These are phyloP conservation scores for Pseudomyrmex concolor DNA, from an alignment of 1,140 invertebrate species.

Conservation along the genomic window DNA sequence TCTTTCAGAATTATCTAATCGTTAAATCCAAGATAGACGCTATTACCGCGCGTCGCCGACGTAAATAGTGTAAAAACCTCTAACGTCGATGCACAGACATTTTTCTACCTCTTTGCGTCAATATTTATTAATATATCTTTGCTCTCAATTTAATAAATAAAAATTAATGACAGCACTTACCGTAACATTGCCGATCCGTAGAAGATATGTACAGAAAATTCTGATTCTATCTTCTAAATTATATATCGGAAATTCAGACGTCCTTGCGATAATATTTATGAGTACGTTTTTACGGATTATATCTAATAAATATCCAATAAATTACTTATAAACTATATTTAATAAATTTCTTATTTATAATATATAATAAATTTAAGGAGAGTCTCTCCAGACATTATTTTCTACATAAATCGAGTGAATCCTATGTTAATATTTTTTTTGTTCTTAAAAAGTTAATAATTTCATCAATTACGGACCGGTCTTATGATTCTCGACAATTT, in stretches of 20 bases:
- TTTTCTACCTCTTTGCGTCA: conserved; percentile 30
- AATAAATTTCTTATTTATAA: neutral
- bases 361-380: neutral
- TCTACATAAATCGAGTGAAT: too few relatives aligned
- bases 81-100: conserved; percentile 3
- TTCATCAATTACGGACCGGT: neutral
- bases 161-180: conserved; percentile 25
- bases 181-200: neutral
- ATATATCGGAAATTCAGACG: neutral
- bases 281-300: neutral
- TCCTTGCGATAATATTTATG: conserved; percentile 7
- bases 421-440: neutral
- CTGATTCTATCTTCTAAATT: neutral
- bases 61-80: neutral
- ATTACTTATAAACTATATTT: too few relatives aligned
- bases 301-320: too few relatives aligned
- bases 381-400: neutral
- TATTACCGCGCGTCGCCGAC: conserved; percentile 23
- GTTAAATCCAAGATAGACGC: conserved; percentile 8
- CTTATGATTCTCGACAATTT: too few relatives aligned
- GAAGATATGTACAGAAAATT: neutral
- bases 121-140: conserved; percentile 38
- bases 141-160: conserved; percentile 12
- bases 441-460: neutral
- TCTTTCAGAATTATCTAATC: conserved; percentile 54